Percentiles rank a stretch among this genome's conserved stretches.
Conservation (phyloP, 2,888 invertebrate species). For the Linyphia triangularis region DNA sequence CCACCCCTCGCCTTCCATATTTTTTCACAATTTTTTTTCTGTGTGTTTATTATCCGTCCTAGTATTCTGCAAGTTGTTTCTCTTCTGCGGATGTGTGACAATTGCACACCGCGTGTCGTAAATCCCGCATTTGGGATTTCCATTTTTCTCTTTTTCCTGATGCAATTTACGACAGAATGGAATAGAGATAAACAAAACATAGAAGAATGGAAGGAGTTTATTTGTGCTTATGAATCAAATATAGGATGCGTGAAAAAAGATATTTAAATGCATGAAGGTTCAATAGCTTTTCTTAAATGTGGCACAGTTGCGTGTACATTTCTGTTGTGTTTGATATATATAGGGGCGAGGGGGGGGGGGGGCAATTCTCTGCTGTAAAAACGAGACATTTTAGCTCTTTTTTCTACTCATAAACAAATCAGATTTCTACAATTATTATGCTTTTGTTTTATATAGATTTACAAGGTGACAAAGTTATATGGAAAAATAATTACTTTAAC, state of each 20-base stretch:
- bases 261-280: background rate
- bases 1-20: background rate
- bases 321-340: no score
- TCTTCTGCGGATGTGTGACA: background rate
- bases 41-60: background rate
- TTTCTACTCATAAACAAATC: no score
- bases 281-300: no score
- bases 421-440: no score
- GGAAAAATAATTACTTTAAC: no score
- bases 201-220: background rate
- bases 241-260: background rate
- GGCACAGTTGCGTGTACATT: no score
- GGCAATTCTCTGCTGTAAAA: no score
- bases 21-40: conserved; percentile 7
- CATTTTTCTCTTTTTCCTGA: background rate
- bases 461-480: no score
- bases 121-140: background rate
- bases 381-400: no score
- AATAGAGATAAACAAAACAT: background rate
- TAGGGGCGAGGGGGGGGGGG: no score
- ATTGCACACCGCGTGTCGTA: conserved; percentile 8
- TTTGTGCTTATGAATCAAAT: conserved; percentile 12
- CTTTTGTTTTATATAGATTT: no score
- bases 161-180: background rate
- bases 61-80: background rate